Percentiles rank a stretch among this genome's conserved stretches.
Conservation (phyloP, 2,888 invertebrate species). For the Ypsolopha scabrella region DNA sequence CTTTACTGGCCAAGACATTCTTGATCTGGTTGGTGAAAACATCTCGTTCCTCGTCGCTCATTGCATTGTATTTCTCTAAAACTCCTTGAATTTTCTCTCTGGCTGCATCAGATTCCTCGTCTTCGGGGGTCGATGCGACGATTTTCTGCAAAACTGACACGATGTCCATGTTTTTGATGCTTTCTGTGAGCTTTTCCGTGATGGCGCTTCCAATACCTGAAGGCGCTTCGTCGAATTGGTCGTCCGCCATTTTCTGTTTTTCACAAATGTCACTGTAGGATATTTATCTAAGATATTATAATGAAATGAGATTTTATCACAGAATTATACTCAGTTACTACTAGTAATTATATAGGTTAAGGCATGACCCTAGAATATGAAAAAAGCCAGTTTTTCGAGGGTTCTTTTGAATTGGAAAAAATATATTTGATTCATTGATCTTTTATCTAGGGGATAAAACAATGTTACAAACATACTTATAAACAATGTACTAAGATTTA, state of each 20-base stretch:
- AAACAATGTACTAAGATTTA: too few relatives aligned
- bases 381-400: too few relatives aligned
- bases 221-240: conserved; percentile 11
- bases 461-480: too few relatives aligned
- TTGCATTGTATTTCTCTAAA: conserved; percentile 26
- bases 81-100: conserved; percentile 35
- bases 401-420: too few relatives aligned
- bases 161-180: conserved; percentile 44
- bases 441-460: too few relatives aligned
- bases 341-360: too few relatives aligned
- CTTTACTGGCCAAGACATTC: conserved; percentile 33
- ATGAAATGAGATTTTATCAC: too few relatives aligned
- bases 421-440: too few relatives aligned
- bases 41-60: conserved; percentile 36
- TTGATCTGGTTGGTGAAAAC: conserved; percentile 41
- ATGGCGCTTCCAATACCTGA: conserved; percentile 29
- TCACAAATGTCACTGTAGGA: neutral
- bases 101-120: conserved; percentile 36
- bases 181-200: conserved; percentile 36
- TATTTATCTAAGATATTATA: too few relatives aligned
- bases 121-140: conserved; percentile 31
- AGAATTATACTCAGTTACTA: too few relatives aligned
- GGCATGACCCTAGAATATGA: too few relatives aligned
- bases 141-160: conserved; percentile 40
- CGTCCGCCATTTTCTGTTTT: conserved; percentile 23